These are phyloP conservation scores for Bedellia somnulentella DNA, from an alignment of 2,888 invertebrate genomes.

Conservation along the genomic window DNA sequence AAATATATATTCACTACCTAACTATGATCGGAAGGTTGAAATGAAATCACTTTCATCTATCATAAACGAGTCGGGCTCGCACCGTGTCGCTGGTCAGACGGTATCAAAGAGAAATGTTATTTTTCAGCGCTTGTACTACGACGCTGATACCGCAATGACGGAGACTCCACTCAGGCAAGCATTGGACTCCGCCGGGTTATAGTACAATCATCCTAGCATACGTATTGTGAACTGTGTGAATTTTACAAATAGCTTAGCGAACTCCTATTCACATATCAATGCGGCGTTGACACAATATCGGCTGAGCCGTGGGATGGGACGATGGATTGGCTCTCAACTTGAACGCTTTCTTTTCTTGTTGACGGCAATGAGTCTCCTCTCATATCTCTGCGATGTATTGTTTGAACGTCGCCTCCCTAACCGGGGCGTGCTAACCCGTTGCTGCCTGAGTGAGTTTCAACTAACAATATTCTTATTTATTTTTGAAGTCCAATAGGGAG, in stretches of 20 bases:
- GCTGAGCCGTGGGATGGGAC: slow-evolving; percentile 15
- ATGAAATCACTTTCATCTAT: too few relatives aligned
- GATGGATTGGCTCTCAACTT: too few relatives aligned
- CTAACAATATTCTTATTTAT: slow-evolving; percentile 49
- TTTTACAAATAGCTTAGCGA: slow-evolving; percentile 49
- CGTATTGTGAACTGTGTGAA: slow-evolving; percentile 45
- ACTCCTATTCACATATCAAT: too few relatives aligned
- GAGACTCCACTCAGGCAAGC: slow-evolving; percentile 80
- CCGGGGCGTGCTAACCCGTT: slow-evolving; percentile 51
- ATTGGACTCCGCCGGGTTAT: slow-evolving; percentile 60
- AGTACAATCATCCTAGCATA: slow-evolving; percentile 42
- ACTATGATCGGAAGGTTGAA: too few relatives aligned
- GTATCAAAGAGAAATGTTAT: too few relatives aligned
- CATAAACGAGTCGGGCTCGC: too few relatives aligned
- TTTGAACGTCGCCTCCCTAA: too few relatives aligned
- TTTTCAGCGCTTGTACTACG: slow-evolving; percentile 77
- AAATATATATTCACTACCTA: too few relatives aligned
- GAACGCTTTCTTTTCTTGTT: too few relatives aligned
- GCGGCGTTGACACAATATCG: slow-evolving; percentile 7
- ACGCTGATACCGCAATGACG: slow-evolving; percentile 72
- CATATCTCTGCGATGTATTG: too few relatives aligned
- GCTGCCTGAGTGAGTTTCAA: slow-evolving; percentile 59
- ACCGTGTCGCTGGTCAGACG: too few relatives aligned
- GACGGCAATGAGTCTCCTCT: too few relatives aligned
- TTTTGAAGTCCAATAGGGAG: slow-evolving; percentile 53